These are phyloP conservation scores for Rotaria sp. DNA, from an alignment of 2,888 invertebrate genomes.

Conservation along the genomic window DNA sequence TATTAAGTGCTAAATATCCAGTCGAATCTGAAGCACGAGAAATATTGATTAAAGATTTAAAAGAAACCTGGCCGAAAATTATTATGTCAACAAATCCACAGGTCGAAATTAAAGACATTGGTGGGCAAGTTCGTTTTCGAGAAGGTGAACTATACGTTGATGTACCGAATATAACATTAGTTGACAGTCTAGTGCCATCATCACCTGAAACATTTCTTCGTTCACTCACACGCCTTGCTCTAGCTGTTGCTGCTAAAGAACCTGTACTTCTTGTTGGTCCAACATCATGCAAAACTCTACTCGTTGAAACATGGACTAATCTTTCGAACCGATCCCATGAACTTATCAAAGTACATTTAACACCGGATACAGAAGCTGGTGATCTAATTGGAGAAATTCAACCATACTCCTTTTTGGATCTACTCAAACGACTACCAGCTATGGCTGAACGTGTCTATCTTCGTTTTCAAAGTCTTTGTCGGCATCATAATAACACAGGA, in stretches of 20 bases:
- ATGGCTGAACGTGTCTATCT: neutral
- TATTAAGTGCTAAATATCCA: neutral
- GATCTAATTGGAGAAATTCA: conserved; percentile 16
- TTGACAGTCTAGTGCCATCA: neutral
- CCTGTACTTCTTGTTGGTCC: conserved; percentile 7
- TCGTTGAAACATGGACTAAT: conserved; percentile 7
- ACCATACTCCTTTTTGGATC: neutral
- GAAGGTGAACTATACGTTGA: neutral
- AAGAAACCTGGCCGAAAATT: neutral
- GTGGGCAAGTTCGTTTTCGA: neutral
- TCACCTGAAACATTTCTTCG: neutral
- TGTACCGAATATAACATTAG: neutral
- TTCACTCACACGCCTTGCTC: neutral
- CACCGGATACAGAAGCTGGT: neutral
- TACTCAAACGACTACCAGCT: neutral
- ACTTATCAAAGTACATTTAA: conserved; percentile 3
- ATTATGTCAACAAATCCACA: neutral
- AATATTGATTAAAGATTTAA: neutral
- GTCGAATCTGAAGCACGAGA: neutral
- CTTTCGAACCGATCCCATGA: neutral
- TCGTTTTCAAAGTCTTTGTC: neutral
- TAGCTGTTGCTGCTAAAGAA: neutral
- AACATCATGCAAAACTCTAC: conserved; percentile 11
- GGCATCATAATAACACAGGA: no score
- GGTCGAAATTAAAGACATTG: neutral